Evolutionary conservation across 2,888 invertebrate genomes (phyloP), one percentile per base, ranked within the genome.

Genomic region (Macaria notata): DNA sequence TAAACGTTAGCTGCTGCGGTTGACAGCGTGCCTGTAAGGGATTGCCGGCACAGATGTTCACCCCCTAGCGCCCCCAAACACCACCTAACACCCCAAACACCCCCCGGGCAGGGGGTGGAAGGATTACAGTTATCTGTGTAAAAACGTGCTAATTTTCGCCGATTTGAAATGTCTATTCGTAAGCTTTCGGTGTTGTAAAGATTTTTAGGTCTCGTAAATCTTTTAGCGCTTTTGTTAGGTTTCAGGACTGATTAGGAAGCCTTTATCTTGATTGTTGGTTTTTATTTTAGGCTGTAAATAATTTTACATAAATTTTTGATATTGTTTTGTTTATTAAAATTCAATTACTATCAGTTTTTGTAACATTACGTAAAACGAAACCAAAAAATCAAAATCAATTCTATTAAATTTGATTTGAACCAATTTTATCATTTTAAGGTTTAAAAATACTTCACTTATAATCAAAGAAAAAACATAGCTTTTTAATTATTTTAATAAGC

Each of bases 21-120:
- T 86, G 88, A 88, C 88, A 86, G 85, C 71, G 85, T 71, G 75
- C 71, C 82, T 82, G 86, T 75, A 78, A 80, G 86, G 84, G 85
- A 84, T 83, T 77, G 84, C 81, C 70, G 70, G 71, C 75, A 54
- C 86, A 86, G 86, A 79, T 85, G 85, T 73, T 75, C 62, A 79
- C 72, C 53, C 75, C 64, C 54, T 53, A 56, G 41, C 56, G 56
- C 53, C 58, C 57, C 56, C 60, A 19, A 19, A 19, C 19, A 19
- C 19, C 19, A 1, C 19, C 19, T 2, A 19, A 19, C 62, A 79
- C 72, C 53, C 64, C 54, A 53, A 56, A 41, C 56, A 56, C 53
- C 58, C 57, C 56, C 60, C 19, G 19, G 2, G 19, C 19, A 19
- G 19, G 19, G 19, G 65, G 70, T 44, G 50, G 65, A 71, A 74